Percentiles rank a stretch among this genome's conserved stretches.
Evolutionary conservation across 1,140 invertebrate species (phyloP).

Genomic region (Cydia splendana): DNA sequence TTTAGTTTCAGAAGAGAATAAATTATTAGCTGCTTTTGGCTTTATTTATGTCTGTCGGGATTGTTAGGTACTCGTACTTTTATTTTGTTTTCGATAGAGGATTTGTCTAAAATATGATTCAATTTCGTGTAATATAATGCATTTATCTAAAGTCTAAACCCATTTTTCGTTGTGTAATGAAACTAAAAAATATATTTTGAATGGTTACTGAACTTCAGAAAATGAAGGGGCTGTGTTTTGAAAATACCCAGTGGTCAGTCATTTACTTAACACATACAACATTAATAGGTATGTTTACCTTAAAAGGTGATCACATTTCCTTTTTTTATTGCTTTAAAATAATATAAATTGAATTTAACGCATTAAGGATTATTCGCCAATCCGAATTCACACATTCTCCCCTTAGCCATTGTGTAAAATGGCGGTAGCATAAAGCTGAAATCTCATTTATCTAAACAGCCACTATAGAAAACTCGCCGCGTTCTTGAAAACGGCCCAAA

Average conservation of each 20-base stretch:
- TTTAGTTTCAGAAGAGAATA: slow-evolving; percentile 1
- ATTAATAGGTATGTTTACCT: no score
- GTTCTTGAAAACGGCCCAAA: slow-evolving; percentile 21
- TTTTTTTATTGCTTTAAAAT: no score
- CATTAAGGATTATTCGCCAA: background rate
- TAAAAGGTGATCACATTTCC: no score
- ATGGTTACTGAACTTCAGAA: no score
- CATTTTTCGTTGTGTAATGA: no score
- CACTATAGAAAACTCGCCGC: slow-evolving; percentile 23
- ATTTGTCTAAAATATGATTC: background rate
- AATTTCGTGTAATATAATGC: background rate
- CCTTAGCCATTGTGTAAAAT: slow-evolving; percentile 2
- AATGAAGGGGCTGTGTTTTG: no score
- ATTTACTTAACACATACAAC: no score
- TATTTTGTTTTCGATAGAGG: background rate
- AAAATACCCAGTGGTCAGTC: no score
- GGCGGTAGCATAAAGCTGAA: slow-evolving; percentile 17
- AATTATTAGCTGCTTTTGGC: background rate
- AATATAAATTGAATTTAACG: background rate
- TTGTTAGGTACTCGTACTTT: background rate
- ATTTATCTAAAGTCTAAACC: no score
- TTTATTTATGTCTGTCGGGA: background rate
- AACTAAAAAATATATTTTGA: no score
- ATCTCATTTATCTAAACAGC: slow-evolving; percentile 31
- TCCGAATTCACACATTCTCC: slow-evolving; percentile 1